A percentile compares a stretch with the other conserved stretches of the same genome.
phyloP scores from a whole-genome alignment of 1,140 invertebrate species.

The Euschistus heros region DNA sequence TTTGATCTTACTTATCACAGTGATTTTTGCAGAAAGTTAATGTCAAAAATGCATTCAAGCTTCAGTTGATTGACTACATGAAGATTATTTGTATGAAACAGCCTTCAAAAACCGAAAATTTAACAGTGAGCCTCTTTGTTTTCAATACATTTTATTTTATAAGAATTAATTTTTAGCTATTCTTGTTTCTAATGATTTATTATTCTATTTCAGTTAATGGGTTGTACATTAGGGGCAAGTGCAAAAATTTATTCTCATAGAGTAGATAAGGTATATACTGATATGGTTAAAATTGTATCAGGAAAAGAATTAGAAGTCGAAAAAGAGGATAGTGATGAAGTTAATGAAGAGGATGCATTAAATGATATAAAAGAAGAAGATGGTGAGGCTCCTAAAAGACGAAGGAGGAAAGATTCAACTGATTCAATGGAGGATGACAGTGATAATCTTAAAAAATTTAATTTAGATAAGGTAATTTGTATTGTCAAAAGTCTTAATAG shows the following conservation, averaged over 20 bases:
- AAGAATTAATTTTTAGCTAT: too few species aligned
- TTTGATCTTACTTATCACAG: not conserved
- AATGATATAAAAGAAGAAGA: constrained; percentile 30
- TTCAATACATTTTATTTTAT: too few species aligned
- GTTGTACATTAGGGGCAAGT: constrained; percentile 68
- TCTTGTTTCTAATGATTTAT: not conserved
- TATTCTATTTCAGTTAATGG: constrained; percentile 50
- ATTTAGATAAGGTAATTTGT: constrained; percentile 13
- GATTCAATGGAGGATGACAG: not conserved
- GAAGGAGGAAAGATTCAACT: constrained; percentile 7
- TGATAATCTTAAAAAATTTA: not conserved
- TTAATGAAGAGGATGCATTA: constrained; percentile 26
- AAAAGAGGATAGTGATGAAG: constrained; percentile 37
- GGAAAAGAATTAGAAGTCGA: constrained; percentile 44
- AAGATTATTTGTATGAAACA: constrained; percentile 54
- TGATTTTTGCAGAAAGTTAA: constrained; percentile 59
- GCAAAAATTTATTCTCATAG: constrained; percentile 71
- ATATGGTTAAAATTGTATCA: constrained; percentile 64
- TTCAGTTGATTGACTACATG: constrained; percentile 75
- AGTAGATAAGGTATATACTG: constrained; percentile 65
- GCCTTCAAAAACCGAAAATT: constrained; percentile 53
- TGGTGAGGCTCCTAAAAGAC: not conserved
- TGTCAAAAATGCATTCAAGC: constrained; percentile 70
- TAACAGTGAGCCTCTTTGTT: constrained; percentile 36
- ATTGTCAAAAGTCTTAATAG: too few species aligned